Evolutionary conservation across 2,113 vertebrate species (phyloP).

Genomic region (Mesitornis unicolor): DNA sequence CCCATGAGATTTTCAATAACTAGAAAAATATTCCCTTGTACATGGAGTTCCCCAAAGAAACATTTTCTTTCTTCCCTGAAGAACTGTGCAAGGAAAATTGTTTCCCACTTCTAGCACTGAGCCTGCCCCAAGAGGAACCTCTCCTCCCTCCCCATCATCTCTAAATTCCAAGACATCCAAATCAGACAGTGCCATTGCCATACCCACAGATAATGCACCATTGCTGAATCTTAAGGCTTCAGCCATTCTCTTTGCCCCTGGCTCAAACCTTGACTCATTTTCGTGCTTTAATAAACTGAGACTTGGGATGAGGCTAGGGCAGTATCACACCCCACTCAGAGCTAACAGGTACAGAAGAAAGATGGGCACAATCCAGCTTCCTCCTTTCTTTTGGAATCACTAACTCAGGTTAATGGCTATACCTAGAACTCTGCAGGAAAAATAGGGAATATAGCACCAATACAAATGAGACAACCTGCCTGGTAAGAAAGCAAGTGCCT

Average conservation of each 20-base stretch:
- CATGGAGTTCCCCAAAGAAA: not conserved
- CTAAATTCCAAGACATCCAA: not conserved
- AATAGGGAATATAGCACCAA: not conserved
- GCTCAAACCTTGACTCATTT: not conserved
- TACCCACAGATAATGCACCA: not conserved
- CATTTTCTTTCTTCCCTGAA: not conserved
- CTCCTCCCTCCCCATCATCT: not conserved
- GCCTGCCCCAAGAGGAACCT: not conserved
- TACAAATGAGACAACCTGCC: not conserved
- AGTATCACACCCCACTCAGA: not conserved
- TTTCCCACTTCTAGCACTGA: not conserved
- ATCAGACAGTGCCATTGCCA: not conserved
- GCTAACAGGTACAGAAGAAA: not conserved
- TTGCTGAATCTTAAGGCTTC: not conserved
- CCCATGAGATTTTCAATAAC: not conserved
- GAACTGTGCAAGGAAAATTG: not conserved
- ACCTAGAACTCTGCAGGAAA: not conserved
- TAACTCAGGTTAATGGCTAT: not conserved
- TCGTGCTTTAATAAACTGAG: not conserved
- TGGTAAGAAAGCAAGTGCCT: not conserved
- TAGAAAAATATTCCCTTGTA: not conserved
- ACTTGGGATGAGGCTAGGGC: not conserved
- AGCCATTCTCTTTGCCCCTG: not conserved
- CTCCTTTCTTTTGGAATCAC: not conserved
- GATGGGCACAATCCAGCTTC: not conserved